Evolutionary conservation across 1,140 invertebrate species (phyloP).

Genomic region (Psilanteris sp.): DNA sequence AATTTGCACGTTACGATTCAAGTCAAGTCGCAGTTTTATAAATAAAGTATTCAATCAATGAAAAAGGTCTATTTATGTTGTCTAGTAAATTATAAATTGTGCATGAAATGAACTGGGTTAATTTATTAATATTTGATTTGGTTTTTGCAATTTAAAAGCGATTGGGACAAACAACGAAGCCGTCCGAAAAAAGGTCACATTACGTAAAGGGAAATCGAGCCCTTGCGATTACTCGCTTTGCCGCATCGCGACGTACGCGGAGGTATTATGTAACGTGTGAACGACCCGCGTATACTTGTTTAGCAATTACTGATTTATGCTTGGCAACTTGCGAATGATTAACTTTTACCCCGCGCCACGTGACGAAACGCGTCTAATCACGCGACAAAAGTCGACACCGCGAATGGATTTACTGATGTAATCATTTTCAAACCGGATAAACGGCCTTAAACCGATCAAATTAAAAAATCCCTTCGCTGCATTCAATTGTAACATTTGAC

Average conservation of each 20-base stretch:
- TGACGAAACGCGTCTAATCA: too few relatives aligned
- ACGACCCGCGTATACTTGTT: constrained; percentile 14
- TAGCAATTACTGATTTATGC: constrained; percentile 19
- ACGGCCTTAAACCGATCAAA: too few relatives aligned
- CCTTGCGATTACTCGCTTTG: constrained; percentile 11
- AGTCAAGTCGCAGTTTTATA: not conserved
- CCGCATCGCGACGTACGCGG: constrained; percentile 14
- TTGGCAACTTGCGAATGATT: constrained; percentile 11
- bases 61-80: constrained; percentile 12
- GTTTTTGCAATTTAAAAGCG: constrained; percentile 11
- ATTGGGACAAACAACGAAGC: not conserved
- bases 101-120: constrained; percentile 26
- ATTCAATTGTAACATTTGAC: too few relatives aligned
- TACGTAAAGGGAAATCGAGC: constrained; percentile 27
- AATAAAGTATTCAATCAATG: constrained; percentile 20
- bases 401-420: too few relatives aligned
- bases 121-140: constrained; percentile 33
- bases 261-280: constrained; percentile 28
- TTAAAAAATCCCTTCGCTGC: too few relatives aligned
- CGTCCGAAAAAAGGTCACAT: constrained; percentile 26
- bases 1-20: constrained; percentile 1
- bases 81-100: constrained; percentile 13
- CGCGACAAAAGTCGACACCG: too few relatives aligned
- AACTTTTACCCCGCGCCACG: too few relatives aligned
- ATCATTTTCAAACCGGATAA: too few relatives aligned